Evolutionary conservation across 2,888 invertebrate genomes (phyloP).

Genomic region (Ceramica pisi): DNA sequence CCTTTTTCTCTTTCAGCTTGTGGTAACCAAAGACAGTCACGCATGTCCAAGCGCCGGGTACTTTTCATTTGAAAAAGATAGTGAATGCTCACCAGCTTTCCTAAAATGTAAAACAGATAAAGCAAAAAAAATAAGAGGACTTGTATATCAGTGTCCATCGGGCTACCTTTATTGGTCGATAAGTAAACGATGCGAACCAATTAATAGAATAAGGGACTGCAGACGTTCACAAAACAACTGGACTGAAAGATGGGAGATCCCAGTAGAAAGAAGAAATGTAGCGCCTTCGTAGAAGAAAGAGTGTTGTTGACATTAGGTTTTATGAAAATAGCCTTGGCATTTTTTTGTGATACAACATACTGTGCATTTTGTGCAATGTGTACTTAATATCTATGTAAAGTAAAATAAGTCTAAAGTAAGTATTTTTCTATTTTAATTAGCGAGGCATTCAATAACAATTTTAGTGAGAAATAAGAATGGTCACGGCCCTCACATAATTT

Average conservation of each 20-base stretch:
- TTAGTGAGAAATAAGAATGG: not conserved
- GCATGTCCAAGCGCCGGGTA: conserved; percentile 93
- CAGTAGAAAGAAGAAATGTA: conserved; percentile 89
- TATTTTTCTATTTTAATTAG: conserved; percentile 43
- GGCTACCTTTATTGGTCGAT: conserved; percentile 95
- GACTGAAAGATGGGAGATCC: conserved; percentile 90
- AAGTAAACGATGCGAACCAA: conserved; percentile 94
- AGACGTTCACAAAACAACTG: conserved; percentile 82
- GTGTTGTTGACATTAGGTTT: conserved; percentile 18
- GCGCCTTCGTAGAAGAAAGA: conserved; percentile 70
- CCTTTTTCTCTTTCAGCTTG: conserved; percentile 89
- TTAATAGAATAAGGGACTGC: conserved; percentile 92
- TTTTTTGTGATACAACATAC: conserved; percentile 65
- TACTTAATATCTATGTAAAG: conserved; percentile 40
- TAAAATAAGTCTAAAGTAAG: conserved; percentile 24
- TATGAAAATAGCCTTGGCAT: conserved; percentile 36
- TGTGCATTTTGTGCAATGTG: conserved; percentile 60
- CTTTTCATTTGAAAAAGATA: conserved; percentile 92
- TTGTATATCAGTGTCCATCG: conserved; percentile 94
- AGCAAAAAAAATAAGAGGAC: conserved; percentile 91
- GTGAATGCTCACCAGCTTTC: conserved; percentile 93
- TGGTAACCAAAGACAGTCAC: conserved; percentile 87
- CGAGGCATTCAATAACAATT: conserved; percentile 39
- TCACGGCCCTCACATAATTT: too few relatives aligned
- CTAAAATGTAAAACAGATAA: conserved; percentile 92